Conservation (phyloP, 37 sponge, comb jelly and placozoan species). For the Aphrocallistes beatrix region DNA sequence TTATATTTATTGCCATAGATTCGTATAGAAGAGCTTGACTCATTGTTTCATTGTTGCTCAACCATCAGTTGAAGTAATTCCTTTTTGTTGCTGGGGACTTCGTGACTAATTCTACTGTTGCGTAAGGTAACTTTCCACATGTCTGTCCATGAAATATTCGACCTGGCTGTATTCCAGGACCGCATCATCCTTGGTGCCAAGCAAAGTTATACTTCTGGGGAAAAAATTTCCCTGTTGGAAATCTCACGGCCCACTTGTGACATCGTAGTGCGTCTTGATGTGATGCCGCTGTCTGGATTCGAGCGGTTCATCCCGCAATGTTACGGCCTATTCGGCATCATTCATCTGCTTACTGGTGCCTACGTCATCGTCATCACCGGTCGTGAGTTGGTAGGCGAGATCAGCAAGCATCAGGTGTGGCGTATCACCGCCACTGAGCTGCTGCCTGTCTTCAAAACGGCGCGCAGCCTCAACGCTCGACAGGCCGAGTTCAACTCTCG, state of each 20-base stretch:
- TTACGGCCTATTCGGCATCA: background rate
- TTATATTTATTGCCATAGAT: too few relatives aligned
- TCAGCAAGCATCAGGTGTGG: constrained; percentile 57
- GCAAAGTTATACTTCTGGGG: background rate
- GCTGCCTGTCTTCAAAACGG: constrained; percentile 39
- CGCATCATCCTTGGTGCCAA: constrained; percentile 16
- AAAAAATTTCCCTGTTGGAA: background rate
- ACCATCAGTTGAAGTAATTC: constrained; percentile 13
- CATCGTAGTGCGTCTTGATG: background rate
- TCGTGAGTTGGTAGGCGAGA: constrained; percentile 49
- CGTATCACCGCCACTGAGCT: constrained; percentile 51
- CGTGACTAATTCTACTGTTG: too few relatives aligned
- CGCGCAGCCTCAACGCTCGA: background rate
- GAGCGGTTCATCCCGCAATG: background rate
- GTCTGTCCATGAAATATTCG: background rate
- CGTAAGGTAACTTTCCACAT: too few relatives aligned
- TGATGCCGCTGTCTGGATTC: background rate
- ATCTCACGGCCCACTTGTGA: background rate
- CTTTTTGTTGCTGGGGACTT: too few relatives aligned
- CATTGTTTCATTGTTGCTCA: background rate
- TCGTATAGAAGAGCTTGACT: too few relatives aligned
- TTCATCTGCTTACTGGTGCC: constrained; percentile 39
- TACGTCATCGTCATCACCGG: constrained; percentile 70
- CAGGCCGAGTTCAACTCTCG: constrained; percentile 47
- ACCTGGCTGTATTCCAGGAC: background rate